Base-by-base conservation (phyloP, 2,888 invertebrate species). In the Pediacus dermestoides region DNA sequence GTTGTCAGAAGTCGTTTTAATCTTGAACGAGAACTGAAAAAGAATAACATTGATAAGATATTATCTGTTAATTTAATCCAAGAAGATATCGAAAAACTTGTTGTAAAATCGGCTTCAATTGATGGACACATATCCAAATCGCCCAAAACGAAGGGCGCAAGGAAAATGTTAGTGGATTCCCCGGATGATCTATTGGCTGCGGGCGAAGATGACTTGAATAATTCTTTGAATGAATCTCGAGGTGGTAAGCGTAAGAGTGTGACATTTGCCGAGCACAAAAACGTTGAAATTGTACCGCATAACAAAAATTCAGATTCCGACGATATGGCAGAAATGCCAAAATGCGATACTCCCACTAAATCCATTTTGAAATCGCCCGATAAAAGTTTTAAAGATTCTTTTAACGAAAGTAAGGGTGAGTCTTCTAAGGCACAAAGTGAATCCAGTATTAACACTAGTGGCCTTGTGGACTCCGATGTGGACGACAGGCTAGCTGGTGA, bases 231-330 rank as follows among this genome's bases (percentile, higher is more conserved):
- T n/a, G n/a, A n/a, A n/a, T n/a, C n/a, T n/a, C n/a, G n/a, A n/a
- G n/a, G n/a, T n/a, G n/a, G n/a, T n/a, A n/a, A 7, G 3, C 11
- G 28, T 13, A 28, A 28, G 13, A 9, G n/a, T n/a, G 28, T 28
- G 2, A 28, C 28, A 4, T 28, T 28, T 28, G 28, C 28, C 14
- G 28, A 28, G 4, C 7, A 26, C 3, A 28, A 28, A 14, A 28
- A 28, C n/a, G 12, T 28, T 11, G 28, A 28, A 28, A 13, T 28
- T 3, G 28, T 13, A 11, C n/a, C n/a, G n/a, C 11, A 28, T 13
- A 11, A 11, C 12, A 11, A 26, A 23, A 23, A 23, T 14, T 13
- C 4, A 2, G 14, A 28, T 28, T 13, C 4, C n/a, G 13, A 14
- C n/a, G 3, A 3, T 14, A 28, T n/a, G 3, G 13, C 11, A 4